Conservation (phyloP, 2,888 invertebrate genomes). For the Nymphalis urticae region DNA sequence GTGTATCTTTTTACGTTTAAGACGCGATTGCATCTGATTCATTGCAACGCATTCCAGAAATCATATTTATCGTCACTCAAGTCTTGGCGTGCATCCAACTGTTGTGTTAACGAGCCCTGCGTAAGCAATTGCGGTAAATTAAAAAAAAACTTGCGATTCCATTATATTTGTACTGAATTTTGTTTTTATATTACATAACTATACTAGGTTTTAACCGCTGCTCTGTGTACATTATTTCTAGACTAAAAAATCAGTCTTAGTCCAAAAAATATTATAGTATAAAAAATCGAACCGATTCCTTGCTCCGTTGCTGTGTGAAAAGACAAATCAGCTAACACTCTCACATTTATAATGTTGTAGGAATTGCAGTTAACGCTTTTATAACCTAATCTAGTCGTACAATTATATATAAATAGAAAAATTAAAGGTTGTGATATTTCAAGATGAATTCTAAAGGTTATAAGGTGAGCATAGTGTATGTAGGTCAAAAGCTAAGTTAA, state of each 20-base stretch:
- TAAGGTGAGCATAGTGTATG: background rate
- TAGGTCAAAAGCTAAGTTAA: conserved; percentile 6
- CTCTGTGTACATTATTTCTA: too few relatives aligned
- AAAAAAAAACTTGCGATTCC: conserved; percentile 20
- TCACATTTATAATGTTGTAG: background rate
- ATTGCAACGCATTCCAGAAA: conserved; percentile 19
- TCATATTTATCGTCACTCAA: conserved; percentile 18
- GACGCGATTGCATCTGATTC: conserved; percentile 16
- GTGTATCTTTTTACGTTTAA: background rate
- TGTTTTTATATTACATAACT: conserved; percentile 1
- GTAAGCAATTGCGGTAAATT: conserved; percentile 21
- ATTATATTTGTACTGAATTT: conserved; percentile 20
- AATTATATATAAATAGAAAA: too few relatives aligned
- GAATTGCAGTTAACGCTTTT: background rate
- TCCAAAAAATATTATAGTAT: too few relatives aligned
- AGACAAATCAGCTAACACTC: background rate
- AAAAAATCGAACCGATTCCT: too few relatives aligned
- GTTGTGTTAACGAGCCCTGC: conserved; percentile 21
- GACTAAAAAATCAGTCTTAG: too few relatives aligned
- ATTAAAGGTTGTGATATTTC: too few relatives aligned
- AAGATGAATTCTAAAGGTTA: background rate
- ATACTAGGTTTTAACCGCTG: background rate
- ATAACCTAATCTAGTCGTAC: too few relatives aligned
- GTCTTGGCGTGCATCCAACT: conserved; percentile 31
- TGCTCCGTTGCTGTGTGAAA: too few relatives aligned